A percentile compares a stretch with the other conserved stretches of the same genome.
These are phyloP conservation scores for Hypanus sabinus DNA, from an alignment of 2,113 vertebrate genomes.

Conservation along the genomic window DNA sequence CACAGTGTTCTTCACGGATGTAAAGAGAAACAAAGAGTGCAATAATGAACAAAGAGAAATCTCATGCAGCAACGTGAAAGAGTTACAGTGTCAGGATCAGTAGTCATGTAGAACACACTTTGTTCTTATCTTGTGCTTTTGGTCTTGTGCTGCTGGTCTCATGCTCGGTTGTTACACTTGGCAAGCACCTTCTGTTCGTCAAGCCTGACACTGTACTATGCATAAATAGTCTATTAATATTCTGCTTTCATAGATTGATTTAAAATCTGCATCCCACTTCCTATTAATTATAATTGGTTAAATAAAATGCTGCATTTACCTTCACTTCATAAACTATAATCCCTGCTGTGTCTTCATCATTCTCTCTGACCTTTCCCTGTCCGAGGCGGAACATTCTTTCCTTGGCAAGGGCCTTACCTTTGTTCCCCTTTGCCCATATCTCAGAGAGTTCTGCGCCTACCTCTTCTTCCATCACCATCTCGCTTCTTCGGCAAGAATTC, in stretches of 20 bases:
- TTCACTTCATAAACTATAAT: background rate
- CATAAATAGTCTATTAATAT: background rate
- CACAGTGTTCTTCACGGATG: conserved; percentile 22
- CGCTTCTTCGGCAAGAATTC: too few species aligned
- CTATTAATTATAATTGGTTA: background rate
- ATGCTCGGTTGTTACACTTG: conserved; percentile 28
- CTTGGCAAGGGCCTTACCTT: too few species aligned
- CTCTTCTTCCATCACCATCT: too few species aligned
- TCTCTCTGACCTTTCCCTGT: too few species aligned
- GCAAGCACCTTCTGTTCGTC: background rate
- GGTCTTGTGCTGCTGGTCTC: conserved; percentile 26
- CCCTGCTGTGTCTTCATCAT: too few species aligned
- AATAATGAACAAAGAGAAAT: conserved; percentile 30
- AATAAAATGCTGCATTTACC: background rate
- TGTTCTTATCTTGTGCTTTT: conserved; percentile 33
- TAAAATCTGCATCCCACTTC: background rate
- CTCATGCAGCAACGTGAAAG: conserved; percentile 21
- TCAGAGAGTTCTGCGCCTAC: too few species aligned
- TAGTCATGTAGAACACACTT: conserved; percentile 30
- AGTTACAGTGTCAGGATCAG: conserved; percentile 31
- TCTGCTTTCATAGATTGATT: background rate
- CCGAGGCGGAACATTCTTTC: too few species aligned
- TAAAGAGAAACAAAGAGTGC: conserved; percentile 19
- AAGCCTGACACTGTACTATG: background rate
- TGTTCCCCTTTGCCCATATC: too few species aligned